Evolutionary conservation across 2,888 invertebrate genomes (phyloP).

Genomic region (Nomada ruficornis): DNA sequence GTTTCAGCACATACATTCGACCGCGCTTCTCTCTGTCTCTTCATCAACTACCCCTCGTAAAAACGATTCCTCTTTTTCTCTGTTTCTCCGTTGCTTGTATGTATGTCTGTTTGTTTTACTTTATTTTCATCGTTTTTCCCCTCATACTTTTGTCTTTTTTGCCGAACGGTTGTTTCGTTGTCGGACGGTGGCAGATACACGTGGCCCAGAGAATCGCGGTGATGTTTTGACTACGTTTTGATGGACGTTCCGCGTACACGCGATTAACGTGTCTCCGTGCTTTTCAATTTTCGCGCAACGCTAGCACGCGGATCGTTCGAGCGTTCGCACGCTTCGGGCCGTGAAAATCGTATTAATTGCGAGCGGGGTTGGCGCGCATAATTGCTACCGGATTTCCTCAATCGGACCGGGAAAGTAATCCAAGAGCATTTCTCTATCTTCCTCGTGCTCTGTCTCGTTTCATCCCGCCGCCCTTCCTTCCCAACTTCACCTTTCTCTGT

Average conservation of each 20-base stretch:
- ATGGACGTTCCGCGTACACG: constrained; percentile 23
- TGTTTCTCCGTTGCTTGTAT: neutral
- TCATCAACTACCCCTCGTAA: constrained; percentile 10
- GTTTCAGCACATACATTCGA: constrained; percentile 1
- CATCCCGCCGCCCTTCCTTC: neutral
- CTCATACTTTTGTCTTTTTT: neutral
- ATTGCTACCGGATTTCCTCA: constrained; percentile 31
- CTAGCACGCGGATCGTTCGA: neutral
- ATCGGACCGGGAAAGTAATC: constrained; percentile 40
- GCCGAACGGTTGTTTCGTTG: neutral
- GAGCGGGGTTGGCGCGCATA: constrained; percentile 7
- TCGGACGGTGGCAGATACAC: neutral
- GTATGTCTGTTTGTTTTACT: neutral
- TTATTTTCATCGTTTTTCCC: neutral
- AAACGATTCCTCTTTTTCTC: constrained; percentile 22
- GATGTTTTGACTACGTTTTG: constrained; percentile 25
- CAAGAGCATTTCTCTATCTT: neutral
- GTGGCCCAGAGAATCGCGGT: neutral
- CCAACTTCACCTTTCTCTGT: neutral
- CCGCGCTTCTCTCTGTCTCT: constrained; percentile 1
- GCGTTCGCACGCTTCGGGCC: neutral
- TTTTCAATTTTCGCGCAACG: constrained; percentile 32
- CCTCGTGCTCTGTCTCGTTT: too few relatives aligned
- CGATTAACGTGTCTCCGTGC: constrained; percentile 14
- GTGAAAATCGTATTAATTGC: constrained; percentile 43